These are phyloP conservation scores for Nannoperca obscura DNA, from an alignment of 2,797 vertebrate species.

Conservation along the genomic window DNA sequence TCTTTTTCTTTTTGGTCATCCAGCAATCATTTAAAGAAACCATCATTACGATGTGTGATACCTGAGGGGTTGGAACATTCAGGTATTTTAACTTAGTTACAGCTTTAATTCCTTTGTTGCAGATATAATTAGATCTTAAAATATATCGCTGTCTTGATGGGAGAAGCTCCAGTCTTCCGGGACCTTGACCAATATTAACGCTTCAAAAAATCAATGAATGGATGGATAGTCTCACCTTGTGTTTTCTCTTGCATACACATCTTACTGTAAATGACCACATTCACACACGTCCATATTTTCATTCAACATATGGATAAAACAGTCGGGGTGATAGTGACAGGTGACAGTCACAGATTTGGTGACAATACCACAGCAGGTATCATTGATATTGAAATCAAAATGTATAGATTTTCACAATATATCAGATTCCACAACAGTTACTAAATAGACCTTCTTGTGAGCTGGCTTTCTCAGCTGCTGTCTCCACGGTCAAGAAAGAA, in stretches of 20 bases:
- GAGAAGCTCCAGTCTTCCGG: not conserved
- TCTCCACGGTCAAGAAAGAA: not conserved
- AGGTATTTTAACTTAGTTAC: not conserved
- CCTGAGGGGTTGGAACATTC: not conserved
- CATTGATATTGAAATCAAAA: not conserved
- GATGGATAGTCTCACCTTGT: not conserved
- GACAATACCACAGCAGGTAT: not conserved
- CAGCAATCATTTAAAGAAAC: not conserved
- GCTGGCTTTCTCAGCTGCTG: not conserved
- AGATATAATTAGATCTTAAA: slow-evolving; percentile 14
- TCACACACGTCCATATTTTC: not conserved
- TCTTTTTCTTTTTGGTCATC: not conserved
- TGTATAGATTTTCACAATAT: too few relatives aligned
- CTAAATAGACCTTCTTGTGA: not conserved
- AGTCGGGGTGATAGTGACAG: too few relatives aligned
- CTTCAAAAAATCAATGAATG: slow-evolving; percentile 24
- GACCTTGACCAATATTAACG: slow-evolving; percentile 23
- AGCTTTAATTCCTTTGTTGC: slow-evolving; percentile 16
- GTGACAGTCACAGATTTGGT: not conserved
- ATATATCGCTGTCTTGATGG: not conserved
- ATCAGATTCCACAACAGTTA: too few relatives aligned
- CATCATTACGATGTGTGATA: not conserved
- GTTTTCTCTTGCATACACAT: not conserved
- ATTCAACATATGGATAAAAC: not conserved
- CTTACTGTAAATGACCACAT: not conserved